Percentiles rank a stretch among this genome's conserved stretches.
phyloP scores from a whole-genome alignment of 2,888 invertebrate species.

The Melanotus villosus region DNA sequence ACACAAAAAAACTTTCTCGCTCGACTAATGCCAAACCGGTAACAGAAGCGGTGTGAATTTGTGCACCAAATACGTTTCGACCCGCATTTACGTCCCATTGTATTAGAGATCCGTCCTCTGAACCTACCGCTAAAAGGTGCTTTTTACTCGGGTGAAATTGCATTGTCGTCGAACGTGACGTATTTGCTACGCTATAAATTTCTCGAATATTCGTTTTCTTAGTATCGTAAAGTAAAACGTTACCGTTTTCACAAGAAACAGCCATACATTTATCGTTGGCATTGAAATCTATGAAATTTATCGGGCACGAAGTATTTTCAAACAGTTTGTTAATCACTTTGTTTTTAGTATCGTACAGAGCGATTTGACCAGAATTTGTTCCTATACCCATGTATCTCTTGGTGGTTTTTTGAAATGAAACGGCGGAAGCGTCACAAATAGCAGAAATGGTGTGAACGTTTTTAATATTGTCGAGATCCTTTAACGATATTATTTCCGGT shows the following conservation, averaged over 20 bases:
- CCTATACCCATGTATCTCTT: constrained; percentile 61
- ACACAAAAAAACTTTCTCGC: constrained; percentile 56
- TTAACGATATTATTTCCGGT: constrained; percentile 61
- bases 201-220: constrained; percentile 38
- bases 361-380: constrained; percentile 57
- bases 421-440: constrained; percentile 54
- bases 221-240: constrained; percentile 49
- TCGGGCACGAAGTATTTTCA: constrained; percentile 49
- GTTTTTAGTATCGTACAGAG: constrained; percentile 62
- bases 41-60: constrained; percentile 55
- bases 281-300: constrained; percentile 58
- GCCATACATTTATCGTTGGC: constrained; percentile 57
- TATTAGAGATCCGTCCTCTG: constrained; percentile 56
- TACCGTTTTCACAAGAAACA: constrained; percentile 48
- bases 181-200: constrained; percentile 40
- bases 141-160: constrained; percentile 56
- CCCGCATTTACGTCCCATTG: constrained; percentile 55
- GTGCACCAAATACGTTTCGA: constrained; percentile 48
- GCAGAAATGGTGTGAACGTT: constrained; percentile 60
- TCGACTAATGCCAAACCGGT: constrained; percentile 56
- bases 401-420: constrained; percentile 59
- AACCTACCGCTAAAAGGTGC: constrained; percentile 56
- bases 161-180: constrained; percentile 41
- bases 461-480: constrained; percentile 56
- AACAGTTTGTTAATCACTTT: constrained; percentile 56